Evolutionary conservation across 2,888 invertebrate species (phyloP).

Genomic region (Cryptocheilus praepositus): DNA sequence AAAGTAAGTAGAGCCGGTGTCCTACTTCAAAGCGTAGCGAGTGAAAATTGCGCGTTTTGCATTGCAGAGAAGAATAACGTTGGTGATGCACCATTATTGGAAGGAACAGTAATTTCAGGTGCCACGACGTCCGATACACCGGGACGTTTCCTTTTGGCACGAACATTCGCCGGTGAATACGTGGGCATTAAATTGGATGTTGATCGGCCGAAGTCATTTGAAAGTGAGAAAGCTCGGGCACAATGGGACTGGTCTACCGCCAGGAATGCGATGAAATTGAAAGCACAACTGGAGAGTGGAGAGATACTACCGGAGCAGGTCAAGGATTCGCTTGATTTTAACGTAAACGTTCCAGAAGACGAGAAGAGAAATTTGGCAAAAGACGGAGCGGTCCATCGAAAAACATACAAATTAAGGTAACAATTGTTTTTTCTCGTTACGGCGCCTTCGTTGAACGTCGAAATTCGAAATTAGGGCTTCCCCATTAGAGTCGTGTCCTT

Average conservation of each 20-base stretch:
- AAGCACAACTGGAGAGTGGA: constrained; percentile 79
- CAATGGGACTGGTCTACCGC: constrained; percentile 82
- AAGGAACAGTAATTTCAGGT: constrained; percentile 52
- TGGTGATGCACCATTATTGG: constrained; percentile 43
- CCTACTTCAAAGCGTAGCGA: neutral
- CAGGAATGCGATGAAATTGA: constrained; percentile 79
- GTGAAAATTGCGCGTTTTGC: constrained; percentile 6
- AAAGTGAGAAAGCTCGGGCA: constrained; percentile 78
- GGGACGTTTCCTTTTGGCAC: constrained; percentile 78
- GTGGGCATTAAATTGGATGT: constrained; percentile 82
- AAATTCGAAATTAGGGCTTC: too few species aligned
- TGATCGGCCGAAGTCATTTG: constrained; percentile 78
- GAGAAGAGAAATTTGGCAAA: constrained; percentile 75
- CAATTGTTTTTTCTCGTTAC: too few species aligned
- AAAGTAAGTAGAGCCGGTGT: constrained; percentile 61
- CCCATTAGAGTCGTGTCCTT: too few species aligned
- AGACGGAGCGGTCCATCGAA: constrained; percentile 73
- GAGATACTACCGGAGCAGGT: constrained; percentile 79
- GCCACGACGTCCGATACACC: constrained; percentile 50
- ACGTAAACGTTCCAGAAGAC: constrained; percentile 79
- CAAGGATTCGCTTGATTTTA: constrained; percentile 79
- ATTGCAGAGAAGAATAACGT: constrained; percentile 58
- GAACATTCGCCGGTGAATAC: constrained; percentile 80
- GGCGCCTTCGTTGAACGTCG: too few species aligned
- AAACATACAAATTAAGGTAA: constrained; percentile 73